Evolutionary conservation across 2,888 invertebrate genomes (phyloP), one percentile per base, ranked within the genome.

Genomic region (Tipula unca): DNA sequence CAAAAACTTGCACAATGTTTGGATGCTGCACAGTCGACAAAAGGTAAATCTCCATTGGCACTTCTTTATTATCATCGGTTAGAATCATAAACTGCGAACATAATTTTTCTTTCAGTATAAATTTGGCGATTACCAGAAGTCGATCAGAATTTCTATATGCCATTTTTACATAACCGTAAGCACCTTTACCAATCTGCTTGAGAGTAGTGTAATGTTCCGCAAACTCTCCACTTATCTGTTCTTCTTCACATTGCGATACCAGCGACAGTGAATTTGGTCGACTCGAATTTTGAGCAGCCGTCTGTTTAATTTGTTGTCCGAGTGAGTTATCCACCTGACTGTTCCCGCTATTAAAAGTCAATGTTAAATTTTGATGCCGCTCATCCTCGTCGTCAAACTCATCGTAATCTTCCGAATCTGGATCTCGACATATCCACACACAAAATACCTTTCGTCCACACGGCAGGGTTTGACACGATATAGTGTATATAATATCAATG

Each of bases 131-230:
- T 0, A 94, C 93, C 87, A 94, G 90, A 84, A 93, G 88, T 0
- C 92, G 91, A 89, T 94, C 94, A 0, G 92, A 91, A 48, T 93
- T 93, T 0, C 94, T 91, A 88, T 93, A 93, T 14, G 94, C 94
- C 92, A 94, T 92, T 87, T 94, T 94, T 0, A 95, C 95, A 88
- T 93, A 95, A 0, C 95, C 95, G 90, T 94, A 95, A 0, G 94
- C 94, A 29, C 95, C 88, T 89, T 90, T 88, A 89, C 95, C 95
- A 48, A 95, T 94, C 88, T 94, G 94, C 87, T 93, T 93, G 14
- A 94, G 90, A 0, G 94, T 94, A 85, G 93, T 92, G 87, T 93
- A 92, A 86, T 92, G 90, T 86, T 92, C 92, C 88, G 90, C 92
- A 89, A 93, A 94, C 14, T 93, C 93, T 0, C 93, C 93, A 1